Evolutionary conservation across 2,113 vertebrate genomes (phyloP), one percentile per base, ranked within the genome.

Genomic region (Fulica atra): DNA sequence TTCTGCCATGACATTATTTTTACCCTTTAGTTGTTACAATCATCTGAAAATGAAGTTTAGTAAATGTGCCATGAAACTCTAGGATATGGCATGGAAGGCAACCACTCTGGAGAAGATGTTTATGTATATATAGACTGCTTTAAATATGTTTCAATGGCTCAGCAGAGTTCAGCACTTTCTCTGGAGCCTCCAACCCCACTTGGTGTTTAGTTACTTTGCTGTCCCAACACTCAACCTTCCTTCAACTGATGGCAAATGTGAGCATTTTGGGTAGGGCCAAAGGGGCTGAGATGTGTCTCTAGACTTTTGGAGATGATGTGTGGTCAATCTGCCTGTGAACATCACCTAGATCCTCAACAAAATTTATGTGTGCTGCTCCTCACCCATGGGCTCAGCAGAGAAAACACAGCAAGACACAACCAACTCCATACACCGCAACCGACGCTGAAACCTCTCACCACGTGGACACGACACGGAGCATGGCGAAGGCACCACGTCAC

Each of bases 381-480:
- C 76, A 77, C 35, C 76, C 19, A 6, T 4, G 11, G 70, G 28
- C 26, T 84, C 6, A 51, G 61, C 51, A 72, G 71, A 64, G 59
- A 57, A 65, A 76, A 44, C 1, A 10, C 23, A 81, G 33, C 36
- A 36, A 28, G 44, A 51, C 6, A 50, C 15, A 33, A 28, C 23
- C 28, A 57, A 31, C 0, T 3, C 26, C 72, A 57, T 9, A 21
- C 0, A 0, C 13, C 21, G 54, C 26, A 68, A 29, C 23, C 46
- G 28, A 18, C 9, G 6, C 60, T 2, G 0, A 28, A 48, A 56
- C 28, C 25, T 16, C 70, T 59, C 7, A 0, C 0, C 2, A 33
- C 44, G 61, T 0, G 5, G 91, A 16, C 10, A 4, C 0, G 1
- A 56, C 50, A 9, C 0, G 7, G 71, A 76, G 61, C 38, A 9